Evolutionary conservation across 2,797 vertebrate species (phyloP), one percentile per base, ranked within the genome.

Genomic region (Sibirionetta formosa): DNA sequence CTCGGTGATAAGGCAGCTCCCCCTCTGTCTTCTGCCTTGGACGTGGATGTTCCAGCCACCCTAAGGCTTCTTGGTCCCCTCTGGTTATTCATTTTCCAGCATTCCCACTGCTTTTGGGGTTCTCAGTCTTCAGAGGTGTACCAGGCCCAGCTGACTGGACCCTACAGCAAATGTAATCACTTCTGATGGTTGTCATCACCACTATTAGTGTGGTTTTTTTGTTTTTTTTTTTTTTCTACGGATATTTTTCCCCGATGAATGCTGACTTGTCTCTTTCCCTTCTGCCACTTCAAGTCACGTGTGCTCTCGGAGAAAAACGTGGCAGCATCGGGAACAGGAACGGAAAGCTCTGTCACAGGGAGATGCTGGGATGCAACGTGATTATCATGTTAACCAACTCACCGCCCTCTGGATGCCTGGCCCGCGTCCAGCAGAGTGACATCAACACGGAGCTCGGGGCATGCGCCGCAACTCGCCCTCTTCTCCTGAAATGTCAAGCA

Each of bases 211-310:
- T 48, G 20, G 5, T 22, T 46, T 22, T 3, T 48, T 46, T 11
- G 4, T 22, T 46, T 11, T 22, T 48, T 24, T 50, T 33, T 77
- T 94, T 54, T 84, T 72, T 54, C 65, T 64, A 73, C 53, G 23
- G 71, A 42, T 33, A 18, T 9, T 50, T 58, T 72, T 64, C 42
- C 48, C 73, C 65, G 71, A 85, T 69, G 88, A 89, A 93, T 58
- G 90, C 88, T 96, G 94, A 77, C 90, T 90, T 66, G 61, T 66
- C 50, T 88, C 51, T 61, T 90, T 87, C 58, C 81, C 87, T 86
- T 81, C 94, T 82, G 82, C 92, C 95, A 68, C 91, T 92, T 79
- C 87, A 92, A 96, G 95, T 96, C 94, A 95, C 66, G 53, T 75
- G 86, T 69, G 54, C 82, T 83, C 84, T 82, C 29, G 68, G 95